Evolutionary conservation across 2,113 vertebrate genomes (phyloP), one percentile per base, ranked within the genome.

Genomic region (Cynocephalus volans): DNA sequence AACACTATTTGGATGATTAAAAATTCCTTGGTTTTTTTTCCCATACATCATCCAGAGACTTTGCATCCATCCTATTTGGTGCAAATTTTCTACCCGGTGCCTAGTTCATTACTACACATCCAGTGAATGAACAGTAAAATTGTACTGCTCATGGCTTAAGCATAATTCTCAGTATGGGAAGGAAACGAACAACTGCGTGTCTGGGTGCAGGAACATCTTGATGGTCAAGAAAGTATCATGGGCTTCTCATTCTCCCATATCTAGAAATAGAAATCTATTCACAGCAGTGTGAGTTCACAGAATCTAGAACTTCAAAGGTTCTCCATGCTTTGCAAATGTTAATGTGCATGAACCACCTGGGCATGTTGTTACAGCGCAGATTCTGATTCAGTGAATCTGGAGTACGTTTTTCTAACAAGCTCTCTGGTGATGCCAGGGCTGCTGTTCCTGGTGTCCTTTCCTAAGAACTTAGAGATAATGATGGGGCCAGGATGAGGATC

Each of bases 1-100:
- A 86, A 89, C 33, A 75, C 19, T 70, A n/a, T 94, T 82, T 97
- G 92, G 23, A 64, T 33, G 50, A 76, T 70, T 33, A 88, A 91
- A 90, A 10, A 83, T 77, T 82, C 26, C 45, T 31, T 64, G 92
- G 8, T 65, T 14, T 41, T 79, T 84, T 72, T 31, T 12, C 3
- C 24, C 11, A 79, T 52, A 24, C 45, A 65, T 96, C 33, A 92
- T 33, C 36, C 64, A 77, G 72, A 88, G 60, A 36, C 14, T 81
- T 87, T 82, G 19, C 28, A 73, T 28, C n/a, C 1, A 12, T 77
- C 11, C 56, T 77, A 73, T 73, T 72, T 41, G 14, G 4, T 75
- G 19, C 19, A 90, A 89, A 80, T 2, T 5, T 88, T 94, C 62
- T 77, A 52, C 5, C 15, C 62, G n/a, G 33, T 69, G 8, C 15